phyloP scores from a whole-genome alignment of 2,797 vertebrate genomes.

The Masticophis lateralis region DNA sequence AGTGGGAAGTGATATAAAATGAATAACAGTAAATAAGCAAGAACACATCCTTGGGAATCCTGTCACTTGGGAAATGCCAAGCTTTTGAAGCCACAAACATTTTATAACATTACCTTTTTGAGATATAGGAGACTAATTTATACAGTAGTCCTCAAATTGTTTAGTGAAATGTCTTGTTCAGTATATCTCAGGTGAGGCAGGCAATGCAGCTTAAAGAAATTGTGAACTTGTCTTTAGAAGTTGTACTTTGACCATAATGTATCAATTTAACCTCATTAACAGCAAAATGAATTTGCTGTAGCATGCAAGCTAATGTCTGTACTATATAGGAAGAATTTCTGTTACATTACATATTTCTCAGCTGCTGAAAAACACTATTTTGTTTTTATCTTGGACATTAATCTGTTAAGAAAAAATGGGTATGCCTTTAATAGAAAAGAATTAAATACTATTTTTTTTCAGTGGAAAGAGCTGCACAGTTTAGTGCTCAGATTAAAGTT shows the following conservation, averaged over 20 bases:
- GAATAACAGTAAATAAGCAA: not conserved
- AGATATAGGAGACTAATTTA: constrained; percentile 40
- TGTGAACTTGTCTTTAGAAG: constrained; percentile 39
- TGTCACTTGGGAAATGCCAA: constrained; percentile 41
- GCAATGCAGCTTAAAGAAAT: constrained; percentile 42
- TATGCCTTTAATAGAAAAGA: constrained; percentile 46
- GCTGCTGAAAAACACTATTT: constrained; percentile 40
- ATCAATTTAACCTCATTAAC: constrained; percentile 45
- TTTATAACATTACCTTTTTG: constrained; percentile 53
- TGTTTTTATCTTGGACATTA: constrained; percentile 53
- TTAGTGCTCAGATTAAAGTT: constrained; percentile 29
- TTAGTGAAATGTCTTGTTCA: constrained; percentile 50
- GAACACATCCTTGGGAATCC: not conserved
- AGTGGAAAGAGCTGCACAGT: not conserved
- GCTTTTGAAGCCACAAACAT: constrained; percentile 44
- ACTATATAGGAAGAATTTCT: constrained; percentile 57
- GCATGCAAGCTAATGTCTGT: constrained; percentile 57
- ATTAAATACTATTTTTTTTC: constrained; percentile 43
- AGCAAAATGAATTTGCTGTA: constrained; percentile 41
- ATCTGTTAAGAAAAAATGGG: constrained; percentile 29
- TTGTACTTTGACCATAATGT: constrained; percentile 49
- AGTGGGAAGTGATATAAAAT: constrained; percentile 94
- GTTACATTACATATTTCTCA: constrained; percentile 63
- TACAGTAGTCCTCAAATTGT: constrained; percentile 52
- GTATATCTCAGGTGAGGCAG: constrained; percentile 48